Percentiles rank a stretch among this genome's conserved stretches.
These are phyloP conservation scores for Rhineura floridana DNA, from an alignment of 2,113 vertebrate species.

Conservation along the genomic window DNA sequence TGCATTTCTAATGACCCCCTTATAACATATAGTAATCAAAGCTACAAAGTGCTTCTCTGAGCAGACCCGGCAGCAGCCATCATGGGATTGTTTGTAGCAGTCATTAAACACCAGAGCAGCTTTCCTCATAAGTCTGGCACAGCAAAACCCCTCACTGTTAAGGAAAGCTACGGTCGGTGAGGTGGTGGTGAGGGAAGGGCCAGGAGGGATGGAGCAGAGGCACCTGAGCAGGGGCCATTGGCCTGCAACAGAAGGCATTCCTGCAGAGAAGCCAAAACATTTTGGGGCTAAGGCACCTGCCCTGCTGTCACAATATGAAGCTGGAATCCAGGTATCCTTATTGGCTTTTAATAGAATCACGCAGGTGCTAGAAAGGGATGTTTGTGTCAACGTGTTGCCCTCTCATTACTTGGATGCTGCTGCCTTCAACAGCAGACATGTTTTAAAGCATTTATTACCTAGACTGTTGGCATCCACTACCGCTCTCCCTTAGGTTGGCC, in stretches of 20 bases:
- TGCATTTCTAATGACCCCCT: constrained; percentile 53
- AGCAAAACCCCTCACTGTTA: neutral
- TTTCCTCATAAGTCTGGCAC: neutral
- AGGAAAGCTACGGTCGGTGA: neutral
- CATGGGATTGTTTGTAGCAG: constrained; percentile 35
- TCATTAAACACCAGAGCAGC: constrained; percentile 4
- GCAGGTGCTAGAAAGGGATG: rapidly evolving
- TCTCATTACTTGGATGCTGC: neutral
- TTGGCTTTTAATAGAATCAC: neutral
- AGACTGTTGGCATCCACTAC: neutral
- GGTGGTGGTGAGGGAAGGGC: neutral
- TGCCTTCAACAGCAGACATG: neutral
- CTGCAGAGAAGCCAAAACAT: neutral
- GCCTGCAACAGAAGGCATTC: rapidly evolving
- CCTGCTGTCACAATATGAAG: neutral
- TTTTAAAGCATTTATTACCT: neutral
- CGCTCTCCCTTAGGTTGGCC: neutral
- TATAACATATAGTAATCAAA: constrained; percentile 18
- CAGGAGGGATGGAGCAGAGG: neutral
- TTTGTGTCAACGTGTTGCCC: neutral
- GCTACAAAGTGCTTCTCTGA: constrained; percentile 28
- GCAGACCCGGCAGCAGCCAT: constrained; percentile 35
- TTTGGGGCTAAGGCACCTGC: neutral
- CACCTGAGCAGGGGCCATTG: neutral
- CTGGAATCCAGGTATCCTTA: rapidly evolving